Evolutionary conservation across 2,113 vertebrate species (phyloP).

Genomic region (Prolemur simus): DNA sequence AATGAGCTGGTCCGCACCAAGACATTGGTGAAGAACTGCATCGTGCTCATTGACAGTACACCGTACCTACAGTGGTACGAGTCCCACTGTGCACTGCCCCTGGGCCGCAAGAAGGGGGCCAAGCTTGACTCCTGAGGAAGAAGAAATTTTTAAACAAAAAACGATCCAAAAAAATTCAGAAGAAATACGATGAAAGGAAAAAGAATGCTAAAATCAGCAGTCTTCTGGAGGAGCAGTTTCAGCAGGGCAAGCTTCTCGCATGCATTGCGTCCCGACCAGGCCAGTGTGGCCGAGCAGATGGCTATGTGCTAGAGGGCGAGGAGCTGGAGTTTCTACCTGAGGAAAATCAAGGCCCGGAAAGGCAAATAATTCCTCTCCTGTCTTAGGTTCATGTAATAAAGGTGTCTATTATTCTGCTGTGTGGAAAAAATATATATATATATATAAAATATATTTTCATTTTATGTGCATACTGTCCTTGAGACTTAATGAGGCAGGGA

Average conservation of each 20-base stretch:
- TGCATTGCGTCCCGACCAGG: too few species aligned
- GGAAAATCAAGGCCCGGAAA: too few species aligned
- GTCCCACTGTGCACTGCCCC: slow-evolving; percentile 94
- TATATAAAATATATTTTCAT: slow-evolving; percentile 41
- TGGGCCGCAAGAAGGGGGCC: slow-evolving; percentile 98
- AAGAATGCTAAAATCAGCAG: slow-evolving; percentile 95
- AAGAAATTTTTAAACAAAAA: slow-evolving; percentile 98
- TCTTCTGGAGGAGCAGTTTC: slow-evolving; percentile 97
- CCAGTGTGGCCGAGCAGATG: too few species aligned
- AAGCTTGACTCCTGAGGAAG: slow-evolving; percentile 98
- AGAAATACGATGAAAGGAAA: slow-evolving; percentile 95
- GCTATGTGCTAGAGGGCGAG: too few species aligned
- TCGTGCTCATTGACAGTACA: slow-evolving; percentile 94
- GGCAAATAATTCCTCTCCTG: too few species aligned
- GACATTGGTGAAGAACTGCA: slow-evolving; percentile 99
- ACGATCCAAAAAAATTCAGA: slow-evolving; percentile 98
- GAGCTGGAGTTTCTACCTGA: too few species aligned
- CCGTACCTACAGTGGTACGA: slow-evolving; percentile 99
- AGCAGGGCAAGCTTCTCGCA: slow-evolving; percentile 96
- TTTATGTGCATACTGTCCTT: slow-evolving; percentile 9
- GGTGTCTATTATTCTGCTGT: too few species aligned
- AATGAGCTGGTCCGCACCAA: slow-evolving; percentile 99
- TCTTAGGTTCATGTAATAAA: too few species aligned
- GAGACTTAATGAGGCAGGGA: slow-evolving; percentile 25
- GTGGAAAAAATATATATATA: too few species aligned